Base-by-base conservation (phyloP, 2,113 vertebrate genomes). In the Geothlypis trichas region DNA sequence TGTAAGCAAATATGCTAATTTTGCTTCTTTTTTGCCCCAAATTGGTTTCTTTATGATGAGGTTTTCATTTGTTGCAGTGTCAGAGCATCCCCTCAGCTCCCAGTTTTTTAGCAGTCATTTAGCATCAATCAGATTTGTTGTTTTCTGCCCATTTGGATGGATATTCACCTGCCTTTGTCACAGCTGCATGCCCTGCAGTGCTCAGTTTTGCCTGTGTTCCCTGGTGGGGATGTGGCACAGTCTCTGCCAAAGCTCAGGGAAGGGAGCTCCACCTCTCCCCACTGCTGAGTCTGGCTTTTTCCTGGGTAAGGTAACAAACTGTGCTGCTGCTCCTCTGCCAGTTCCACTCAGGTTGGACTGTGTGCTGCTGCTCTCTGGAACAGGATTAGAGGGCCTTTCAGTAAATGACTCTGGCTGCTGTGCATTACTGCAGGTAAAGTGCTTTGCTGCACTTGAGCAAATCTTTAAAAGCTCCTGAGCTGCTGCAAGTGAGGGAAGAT, bases 231-330 rank as follows among this genome's bases (percentile, higher is more conserved):
- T 0, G 5, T 19, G 21, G 62, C 89, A 90, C 62, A 90, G 30
- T 30, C 41, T 68, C 39, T 84, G 74, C 86, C 49, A 82, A 59
- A 91, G 55, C 31, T 65, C 22, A 5, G 44, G 15, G n/a, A 15
- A 62, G 54, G 93, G 46, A 90, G 42, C 90, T 91, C 90, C 90
- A 67, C 94, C 87, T 91, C 19, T 77, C 59, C 62, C 39, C 0
- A 0, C 37, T 96, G 94, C 91, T 66, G 74, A 95, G 84, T 80
- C 82, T 41, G 49, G 18, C 65, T 67, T 66, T 94, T 84, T 54
- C 27, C 28, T 69, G 67, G 33, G 63, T 68, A 69, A 79, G 89
- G 78, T 33, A 67, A 18, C 54, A 80, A 73, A 76, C 54, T 44
- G 35, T 41, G 4, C 63, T 61, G 44, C 90, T 92, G 55, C 79